Evolutionary conservation across 2,113 vertebrate species (phyloP).

Genomic region (Zootoca vivipara): DNA sequence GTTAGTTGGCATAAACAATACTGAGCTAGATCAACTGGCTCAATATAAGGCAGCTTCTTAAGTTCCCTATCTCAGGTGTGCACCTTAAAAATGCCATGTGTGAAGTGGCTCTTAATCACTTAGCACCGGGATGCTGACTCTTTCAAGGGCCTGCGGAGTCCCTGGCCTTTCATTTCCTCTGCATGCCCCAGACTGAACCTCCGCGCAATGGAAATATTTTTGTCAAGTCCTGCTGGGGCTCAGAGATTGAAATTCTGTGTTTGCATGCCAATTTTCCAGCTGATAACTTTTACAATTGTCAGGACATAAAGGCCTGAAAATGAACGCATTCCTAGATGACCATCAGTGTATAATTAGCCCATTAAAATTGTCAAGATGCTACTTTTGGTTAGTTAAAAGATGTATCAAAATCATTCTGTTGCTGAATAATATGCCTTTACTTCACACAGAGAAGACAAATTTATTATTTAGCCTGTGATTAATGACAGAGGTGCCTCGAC

Average conservation of each 20-base stretch:
- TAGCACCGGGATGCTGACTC: constrained; percentile 18
- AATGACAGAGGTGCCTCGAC: constrained; percentile 35
- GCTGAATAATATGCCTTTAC: constrained; percentile 41
- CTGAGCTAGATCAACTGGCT: background rate
- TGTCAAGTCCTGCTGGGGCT: constrained; percentile 54
- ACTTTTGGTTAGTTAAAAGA: constrained; percentile 75
- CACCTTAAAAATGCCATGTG: background rate
- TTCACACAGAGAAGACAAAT: constrained; percentile 37
- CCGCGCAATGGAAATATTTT: constrained; percentile 2
- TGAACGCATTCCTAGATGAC: constrained; percentile 72
- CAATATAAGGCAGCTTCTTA: background rate
- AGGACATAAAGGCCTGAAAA: constrained; percentile 70
- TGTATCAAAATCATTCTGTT: constrained; percentile 70
- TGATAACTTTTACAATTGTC: constrained; percentile 68
- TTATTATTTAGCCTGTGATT: constrained; percentile 56
- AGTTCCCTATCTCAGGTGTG: background rate
- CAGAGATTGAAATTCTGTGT: constrained; percentile 70
- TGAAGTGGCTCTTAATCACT: constrained; percentile 36
- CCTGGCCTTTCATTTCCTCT: constrained; percentile 29
- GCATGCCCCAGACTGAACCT: constrained; percentile 16
- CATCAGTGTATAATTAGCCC: constrained; percentile 70
- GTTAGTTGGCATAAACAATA: background rate
- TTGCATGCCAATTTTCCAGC: constrained; percentile 70
- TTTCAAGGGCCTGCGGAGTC: background rate
- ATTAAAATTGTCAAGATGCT: constrained; percentile 77